phyloP scores from a whole-genome alignment of 1,140 invertebrate species.

The Diachasma alloeum region DNA sequence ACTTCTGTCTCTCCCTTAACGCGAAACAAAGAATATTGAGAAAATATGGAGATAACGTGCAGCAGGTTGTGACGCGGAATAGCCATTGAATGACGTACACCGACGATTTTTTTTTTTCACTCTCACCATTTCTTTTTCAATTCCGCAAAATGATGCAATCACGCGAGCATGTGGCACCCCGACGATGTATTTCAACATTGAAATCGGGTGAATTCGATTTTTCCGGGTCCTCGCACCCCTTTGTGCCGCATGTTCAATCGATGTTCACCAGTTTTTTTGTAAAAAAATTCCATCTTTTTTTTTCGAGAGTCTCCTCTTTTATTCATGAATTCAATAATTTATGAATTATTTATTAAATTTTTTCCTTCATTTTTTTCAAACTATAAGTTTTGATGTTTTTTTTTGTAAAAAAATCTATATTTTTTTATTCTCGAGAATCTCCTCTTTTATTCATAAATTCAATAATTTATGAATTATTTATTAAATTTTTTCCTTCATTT shows the following conservation, averaged over 20 bases:
- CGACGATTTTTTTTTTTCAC: neutral
- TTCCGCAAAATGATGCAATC: slow-evolving; percentile 21
- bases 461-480: too few species aligned
- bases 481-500: too few species aligned
- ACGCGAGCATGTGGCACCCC: slow-evolving; percentile 20
- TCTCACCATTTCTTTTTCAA: neutral
- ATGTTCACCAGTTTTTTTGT: neutral
- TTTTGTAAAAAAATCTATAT: too few species aligned
- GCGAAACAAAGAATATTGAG: neutral
- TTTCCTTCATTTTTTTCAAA: too few species aligned
- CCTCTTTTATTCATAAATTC: too few species aligned
- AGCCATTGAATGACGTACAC: slow-evolving; percentile 21
- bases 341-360: too few species aligned
- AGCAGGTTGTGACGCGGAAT: slow-evolving; percentile 35
- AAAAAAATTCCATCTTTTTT: too few species aligned
- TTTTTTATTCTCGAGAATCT: too few species aligned
- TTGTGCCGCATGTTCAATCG: neutral
- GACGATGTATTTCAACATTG: neutral
- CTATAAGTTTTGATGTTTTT: too few species aligned
- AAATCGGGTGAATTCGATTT: slow-evolving; percentile 1
- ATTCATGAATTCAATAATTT: too few species aligned
- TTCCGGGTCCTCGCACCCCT: neutral
- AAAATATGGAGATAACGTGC: slow-evolving; percentile 20
- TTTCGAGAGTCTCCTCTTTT: too few species aligned
- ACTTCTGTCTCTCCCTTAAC: neutral